Percentiles rank a stretch among this genome's conserved stretches.
Evolutionary conservation across 1,140 invertebrate species (phyloP).

Genomic region (Linepithema humile): DNA sequence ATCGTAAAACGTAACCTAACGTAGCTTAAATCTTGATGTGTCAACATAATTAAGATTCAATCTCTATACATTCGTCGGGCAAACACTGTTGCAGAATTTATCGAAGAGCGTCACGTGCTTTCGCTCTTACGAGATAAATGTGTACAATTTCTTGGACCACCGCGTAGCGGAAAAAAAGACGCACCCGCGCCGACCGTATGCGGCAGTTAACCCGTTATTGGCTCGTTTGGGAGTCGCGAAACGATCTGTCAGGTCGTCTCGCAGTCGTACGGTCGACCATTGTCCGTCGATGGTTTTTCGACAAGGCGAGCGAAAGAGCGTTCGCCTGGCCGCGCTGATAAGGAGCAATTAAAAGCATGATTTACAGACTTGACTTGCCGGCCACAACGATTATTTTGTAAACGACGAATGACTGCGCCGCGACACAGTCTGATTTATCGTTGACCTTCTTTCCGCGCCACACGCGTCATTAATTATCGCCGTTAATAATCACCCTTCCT

Average conservation of each 20-base stretch:
- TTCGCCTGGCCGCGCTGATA: conserved; percentile 66
- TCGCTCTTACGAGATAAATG: not conserved
- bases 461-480: conserved; percentile 63
- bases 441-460: conserved; percentile 61
- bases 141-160: not conserved
- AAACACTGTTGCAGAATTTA: not conserved
- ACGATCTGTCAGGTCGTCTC: not conserved
- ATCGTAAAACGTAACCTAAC: too few relatives aligned
- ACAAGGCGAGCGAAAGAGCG: conserved; percentile 38
- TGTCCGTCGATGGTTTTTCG: conserved; percentile 21
- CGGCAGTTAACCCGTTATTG: conserved; percentile 12
- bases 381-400: conserved; percentile 65
- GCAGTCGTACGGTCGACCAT: not conserved
- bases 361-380: conserved; percentile 74
- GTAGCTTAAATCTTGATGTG: too few relatives aligned
- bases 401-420: conserved; percentile 35
- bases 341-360: conserved; percentile 79
- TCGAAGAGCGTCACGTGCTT: not conserved
- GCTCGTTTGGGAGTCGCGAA: not conserved
- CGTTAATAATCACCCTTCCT: conserved; percentile 57
- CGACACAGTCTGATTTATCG: conserved; percentile 65
- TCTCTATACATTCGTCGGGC: not conserved
- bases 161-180: not conserved
- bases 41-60: not conserved
- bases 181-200: not conserved